Base-by-base conservation (phyloP, 2,888 invertebrate genomes). In the Lymantria dispar region DNA sequence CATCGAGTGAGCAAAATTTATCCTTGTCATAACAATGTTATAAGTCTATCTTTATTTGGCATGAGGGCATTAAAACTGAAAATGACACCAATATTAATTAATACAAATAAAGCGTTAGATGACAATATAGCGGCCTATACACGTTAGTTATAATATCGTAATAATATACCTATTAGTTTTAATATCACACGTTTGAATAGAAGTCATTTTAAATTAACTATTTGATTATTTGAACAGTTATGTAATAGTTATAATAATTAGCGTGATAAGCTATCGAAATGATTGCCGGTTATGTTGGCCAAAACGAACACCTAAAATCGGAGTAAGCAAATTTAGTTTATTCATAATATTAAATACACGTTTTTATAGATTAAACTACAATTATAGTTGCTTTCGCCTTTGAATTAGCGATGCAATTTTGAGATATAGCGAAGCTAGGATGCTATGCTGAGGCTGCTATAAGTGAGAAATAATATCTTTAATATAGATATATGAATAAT, bases 111-210 rank as follows among this genome's bases (percentile, higher is more conserved):
- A 52, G 60, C 56, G 58, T 64, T 72, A 70, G 63, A 68, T 60
- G 82, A 83, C 79, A 83, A 81, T 83, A 83, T 76, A 68, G 78
- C 75, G 87, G 87, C 87, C 87, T 86, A 87, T 68, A 56, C 57
- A 47, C 33, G 63, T 33, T 63, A 59, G 58, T 65, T 60, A 52
- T 46, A 60, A 56, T 56, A 54, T 62, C 49, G 50, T 60, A 58
- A 54, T 50, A 22, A 37, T 43, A 44, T 52, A 50, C 47, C 50
- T 51, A 48, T 29, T 54, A 54, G 53, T 56, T 14, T n/a, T 14
- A 33, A 38, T 52, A 65, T 48, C 50, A 49, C 54, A 56, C 33
- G 39, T 54, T 62, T 57, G 52, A 50, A 43, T 51, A 30, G 47
- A 55, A 54, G 47, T 48, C 59, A 64, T 59, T 62, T 52, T 68